Percentiles rank a stretch among this genome's conserved stretches.
Evolutionary conservation across 2,888 invertebrate genomes (phyloP).

Genomic region (Oxycera nigricornis): DNA sequence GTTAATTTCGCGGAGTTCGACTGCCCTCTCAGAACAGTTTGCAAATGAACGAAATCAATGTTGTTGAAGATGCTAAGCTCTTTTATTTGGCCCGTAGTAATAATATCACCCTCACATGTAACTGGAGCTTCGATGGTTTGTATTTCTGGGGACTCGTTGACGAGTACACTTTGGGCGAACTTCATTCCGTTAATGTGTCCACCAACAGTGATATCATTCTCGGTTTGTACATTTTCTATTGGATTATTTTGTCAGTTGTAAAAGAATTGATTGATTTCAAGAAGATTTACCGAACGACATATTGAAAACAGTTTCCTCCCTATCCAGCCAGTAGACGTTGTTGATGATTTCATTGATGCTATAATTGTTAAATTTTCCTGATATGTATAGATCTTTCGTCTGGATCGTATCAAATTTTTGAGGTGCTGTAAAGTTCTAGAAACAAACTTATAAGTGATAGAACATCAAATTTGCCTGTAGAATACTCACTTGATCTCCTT

Average conservation of each 20-base stretch:
- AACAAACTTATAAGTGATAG: slow-evolving; percentile 2
- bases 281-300: slow-evolving; percentile 59
- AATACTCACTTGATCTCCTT: slow-evolving; percentile 53
- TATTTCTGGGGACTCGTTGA: slow-evolving; percentile 53
- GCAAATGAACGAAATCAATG: slow-evolving; percentile 50
- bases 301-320: slow-evolving; percentile 61
- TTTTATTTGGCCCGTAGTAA: slow-evolving; percentile 47
- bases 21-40: slow-evolving; percentile 50
- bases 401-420: slow-evolving; percentile 52
- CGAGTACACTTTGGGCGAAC: slow-evolving; percentile 62
- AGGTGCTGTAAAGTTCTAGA: slow-evolving; percentile 53
- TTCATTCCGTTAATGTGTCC: slow-evolving; percentile 60
- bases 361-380: slow-evolving; percentile 61
- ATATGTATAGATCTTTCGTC: slow-evolving; percentile 50
- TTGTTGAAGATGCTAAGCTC: slow-evolving; percentile 53
- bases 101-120: slow-evolving; percentile 49
- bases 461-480: neutral
- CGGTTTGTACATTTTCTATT: slow-evolving; percentile 4
- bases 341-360: slow-evolving; percentile 60
- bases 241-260: neutral
- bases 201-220: slow-evolving; percentile 45
- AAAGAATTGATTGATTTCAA: slow-evolving; percentile 20
- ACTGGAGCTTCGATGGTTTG: slow-evolving; percentile 51
- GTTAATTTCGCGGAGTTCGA: slow-evolving; percentile 49
- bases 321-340: slow-evolving; percentile 64